phyloP scores from a whole-genome alignment of 1,140 invertebrate genomes.

The Physella acuta region DNA sequence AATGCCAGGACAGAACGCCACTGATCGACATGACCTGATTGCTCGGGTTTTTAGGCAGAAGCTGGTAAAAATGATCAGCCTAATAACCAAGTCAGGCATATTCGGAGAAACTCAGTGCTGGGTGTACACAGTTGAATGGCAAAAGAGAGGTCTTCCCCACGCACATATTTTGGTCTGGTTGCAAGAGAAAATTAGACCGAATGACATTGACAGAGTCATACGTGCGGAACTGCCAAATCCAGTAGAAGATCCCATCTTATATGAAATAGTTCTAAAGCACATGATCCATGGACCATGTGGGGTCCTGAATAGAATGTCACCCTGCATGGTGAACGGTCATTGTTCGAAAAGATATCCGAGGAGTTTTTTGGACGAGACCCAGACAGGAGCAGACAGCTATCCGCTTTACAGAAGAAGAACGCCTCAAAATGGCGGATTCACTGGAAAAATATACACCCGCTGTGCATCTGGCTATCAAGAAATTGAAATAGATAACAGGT shows the following conservation, averaged over 20 bases:
- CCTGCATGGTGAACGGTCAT: constrained; percentile 40
- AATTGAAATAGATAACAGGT: constrained; percentile 29
- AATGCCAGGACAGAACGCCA: constrained; percentile 38
- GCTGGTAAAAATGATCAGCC: constrained; percentile 51
- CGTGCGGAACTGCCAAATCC: neutral
- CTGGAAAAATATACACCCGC: neutral
- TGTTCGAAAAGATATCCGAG: neutral
- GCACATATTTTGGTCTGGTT: constrained; percentile 61
- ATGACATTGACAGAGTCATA: neutral
- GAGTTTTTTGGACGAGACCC: neutral
- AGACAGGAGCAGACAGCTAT: constrained; percentile 54
- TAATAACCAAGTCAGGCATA: neutral
- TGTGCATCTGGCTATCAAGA: neutral
- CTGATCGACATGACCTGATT: constrained; percentile 59
- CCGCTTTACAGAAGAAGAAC: constrained; percentile 51
- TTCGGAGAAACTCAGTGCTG: constrained; percentile 6
- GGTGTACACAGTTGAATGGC: too few relatives aligned
- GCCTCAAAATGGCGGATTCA: constrained; percentile 18
- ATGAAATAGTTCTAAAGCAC: constrained; percentile 26
- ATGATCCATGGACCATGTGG: constrained; percentile 45
- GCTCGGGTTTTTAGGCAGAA: constrained; percentile 63
- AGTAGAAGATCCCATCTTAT: constrained; percentile 18
- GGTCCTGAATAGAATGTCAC: constrained; percentile 22
- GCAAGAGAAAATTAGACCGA: constrained; percentile 35
- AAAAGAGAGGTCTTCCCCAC: constrained; percentile 62